These are phyloP conservation scores for Denticeps clupeoides DNA, from an alignment of 2,797 vertebrate genomes.

Conservation along the genomic window DNA sequence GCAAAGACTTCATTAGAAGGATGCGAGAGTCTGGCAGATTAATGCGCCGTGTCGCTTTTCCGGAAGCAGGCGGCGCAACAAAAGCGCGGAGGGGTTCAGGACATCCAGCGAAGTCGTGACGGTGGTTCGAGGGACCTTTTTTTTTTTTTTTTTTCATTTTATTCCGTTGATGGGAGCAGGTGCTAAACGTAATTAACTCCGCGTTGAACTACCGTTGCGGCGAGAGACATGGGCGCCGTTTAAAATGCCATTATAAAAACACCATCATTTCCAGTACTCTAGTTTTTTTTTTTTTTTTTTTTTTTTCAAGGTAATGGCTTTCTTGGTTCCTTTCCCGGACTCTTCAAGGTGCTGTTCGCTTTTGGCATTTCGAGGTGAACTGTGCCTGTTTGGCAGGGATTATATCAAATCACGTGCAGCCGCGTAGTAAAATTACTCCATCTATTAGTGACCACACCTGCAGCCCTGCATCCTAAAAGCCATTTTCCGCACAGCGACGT, in stretches of 20 bases:
- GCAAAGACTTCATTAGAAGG: slow-evolving; percentile 67
- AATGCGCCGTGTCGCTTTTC: slow-evolving; percentile 56
- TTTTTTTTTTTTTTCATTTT: too few relatives aligned
- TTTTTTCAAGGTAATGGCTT: slow-evolving; percentile 34
- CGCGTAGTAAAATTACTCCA: neutral
- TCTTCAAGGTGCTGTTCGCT: neutral
- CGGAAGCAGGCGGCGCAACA: slow-evolving; percentile 31
- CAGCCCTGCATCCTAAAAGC: neutral
- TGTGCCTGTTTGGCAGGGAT: neutral
- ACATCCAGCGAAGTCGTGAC: too few relatives aligned
- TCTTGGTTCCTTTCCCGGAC: slow-evolving; percentile 23
- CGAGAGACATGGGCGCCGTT: slow-evolving; percentile 40
- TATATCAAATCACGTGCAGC: slow-evolving; percentile 2
- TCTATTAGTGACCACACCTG: neutral
- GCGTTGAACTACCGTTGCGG: slow-evolving; percentile 35
- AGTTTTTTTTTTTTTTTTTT: slow-evolving; percentile 4
- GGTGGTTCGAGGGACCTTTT: too few relatives aligned
- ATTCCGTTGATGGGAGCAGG: slow-evolving; percentile 37
- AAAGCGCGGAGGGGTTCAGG: too few relatives aligned
- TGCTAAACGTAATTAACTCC: slow-evolving; percentile 52
- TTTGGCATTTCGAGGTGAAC: slow-evolving; percentile 1
- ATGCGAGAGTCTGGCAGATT: slow-evolving; percentile 49
- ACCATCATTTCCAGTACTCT: slow-evolving; percentile 41
- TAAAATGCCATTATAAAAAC: slow-evolving; percentile 52
- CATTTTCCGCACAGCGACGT: neutral